Base-by-base conservation (phyloP, 2,113 vertebrate genomes). In the Gadus chalcogrammus region DNA sequence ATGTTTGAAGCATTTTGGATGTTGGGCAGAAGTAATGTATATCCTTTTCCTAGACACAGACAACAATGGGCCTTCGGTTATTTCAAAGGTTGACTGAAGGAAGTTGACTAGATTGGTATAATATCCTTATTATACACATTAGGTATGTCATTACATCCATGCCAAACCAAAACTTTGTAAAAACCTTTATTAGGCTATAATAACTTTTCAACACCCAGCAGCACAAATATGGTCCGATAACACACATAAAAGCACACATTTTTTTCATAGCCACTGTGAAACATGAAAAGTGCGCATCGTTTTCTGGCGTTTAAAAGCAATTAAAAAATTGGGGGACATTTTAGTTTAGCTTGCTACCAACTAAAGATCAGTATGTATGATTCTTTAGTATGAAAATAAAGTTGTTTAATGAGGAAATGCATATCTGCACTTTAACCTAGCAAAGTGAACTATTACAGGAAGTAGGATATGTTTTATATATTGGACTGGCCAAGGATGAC, bases 161-260 rank as follows among this genome's bases (percentile, higher is more conserved):
- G 42, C 63, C 53, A 63, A 53, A 20, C 16, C 48, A 70, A 76
- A 56, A 55, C 31, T 67, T 59, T 73, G 9, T 68, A 60, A 28
- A 62, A 65, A 68, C 72, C 68, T 60, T 2, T 42, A 66, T 31
- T 35, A 31, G 31, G 31, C 31, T 35, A 61, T 48, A 65, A 35
- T 42, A 55, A 67, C 8, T 4, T 18, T 20, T 68, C 5, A 69
- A 52, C 18, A 31, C 3, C 35, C 5, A 60, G 71, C 70, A 79
- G 77, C 75, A 79, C 83, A 80, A 83, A 72, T 69, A 61, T 78
- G 77, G 70, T 70, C 78, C 73, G 20, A 38, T 22, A 9, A 55
- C 6, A 20, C 20, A 20, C 20, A 15, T 6, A 77, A 75, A 78
- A 83, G 69, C 61, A 35, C 63, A 72, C 75, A 81, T 66, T 78